Conservation (phyloP, 2,113 vertebrate genomes). For the Neopipo cinnamomea region DNA sequence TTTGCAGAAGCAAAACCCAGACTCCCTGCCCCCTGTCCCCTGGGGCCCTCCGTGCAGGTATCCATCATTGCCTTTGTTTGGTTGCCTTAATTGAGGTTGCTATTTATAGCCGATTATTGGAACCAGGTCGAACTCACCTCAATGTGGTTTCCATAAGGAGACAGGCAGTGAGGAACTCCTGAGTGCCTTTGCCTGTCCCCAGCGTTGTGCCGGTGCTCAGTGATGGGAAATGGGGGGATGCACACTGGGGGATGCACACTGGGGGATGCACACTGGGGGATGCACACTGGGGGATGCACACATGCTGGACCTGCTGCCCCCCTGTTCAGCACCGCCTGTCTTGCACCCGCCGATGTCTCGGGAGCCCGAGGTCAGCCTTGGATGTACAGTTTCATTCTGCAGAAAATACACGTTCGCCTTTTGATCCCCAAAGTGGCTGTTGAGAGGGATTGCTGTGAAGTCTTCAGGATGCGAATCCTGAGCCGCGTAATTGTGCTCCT, state of each 20-base stretch:
- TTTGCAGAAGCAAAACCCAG: background rate
- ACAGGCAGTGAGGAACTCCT: background rate
- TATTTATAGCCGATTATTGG: slow-evolving; percentile 44
- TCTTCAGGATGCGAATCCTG: background rate
- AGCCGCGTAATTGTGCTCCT: background rate
- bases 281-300: background rate
- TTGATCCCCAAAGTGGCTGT: background rate
- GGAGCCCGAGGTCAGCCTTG: background rate
- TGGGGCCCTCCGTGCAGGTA: background rate
- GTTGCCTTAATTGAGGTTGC: slow-evolving; percentile 32
- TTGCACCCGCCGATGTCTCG: fast-evolving
- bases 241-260: background rate
- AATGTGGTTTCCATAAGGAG: slow-evolving; percentile 14
- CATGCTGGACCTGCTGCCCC: fast-evolving
- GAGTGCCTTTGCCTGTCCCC: background rate
- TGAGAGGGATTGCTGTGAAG: background rate
- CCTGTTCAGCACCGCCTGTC: background rate
- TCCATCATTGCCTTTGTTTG: slow-evolving; percentile 11
- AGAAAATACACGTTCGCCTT: background rate
- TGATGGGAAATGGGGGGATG: background rate
- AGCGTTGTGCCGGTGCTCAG: fast-evolving
- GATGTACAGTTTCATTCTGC: background rate
- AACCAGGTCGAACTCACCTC: slow-evolving; percentile 5
- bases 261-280: background rate
- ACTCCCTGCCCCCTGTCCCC: background rate